Conservation (phyloP, 2,888 invertebrate genomes). For the Philonicus albiceps region DNA sequence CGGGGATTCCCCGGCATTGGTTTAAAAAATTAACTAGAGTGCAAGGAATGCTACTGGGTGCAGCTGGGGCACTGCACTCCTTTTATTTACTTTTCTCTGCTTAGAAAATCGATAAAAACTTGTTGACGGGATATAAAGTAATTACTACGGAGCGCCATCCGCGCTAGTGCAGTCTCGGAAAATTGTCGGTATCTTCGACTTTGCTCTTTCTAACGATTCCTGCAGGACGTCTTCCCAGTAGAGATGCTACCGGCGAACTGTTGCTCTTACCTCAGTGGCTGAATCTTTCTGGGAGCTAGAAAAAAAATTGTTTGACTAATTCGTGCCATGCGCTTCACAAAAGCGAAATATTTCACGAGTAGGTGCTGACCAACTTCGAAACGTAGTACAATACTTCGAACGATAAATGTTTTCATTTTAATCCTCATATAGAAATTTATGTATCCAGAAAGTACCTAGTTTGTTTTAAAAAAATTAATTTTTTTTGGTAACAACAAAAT, state of each 20-base stretch:
- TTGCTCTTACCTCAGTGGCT: background rate
- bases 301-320: background rate
- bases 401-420: background rate
- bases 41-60: background rate
- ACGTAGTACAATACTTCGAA: background rate
- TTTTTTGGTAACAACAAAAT: background rate
- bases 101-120: constrained; percentile 21
- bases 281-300: background rate
- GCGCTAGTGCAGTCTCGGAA: background rate
- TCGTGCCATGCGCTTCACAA: background rate
- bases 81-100: background rate
- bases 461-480: background rate
- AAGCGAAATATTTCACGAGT: background rate
- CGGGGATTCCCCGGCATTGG: background rate
- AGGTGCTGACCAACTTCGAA: constrained; percentile 1
- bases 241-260: constrained; percentile 18
- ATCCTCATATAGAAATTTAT: background rate
- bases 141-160: background rate
- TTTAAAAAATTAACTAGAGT: background rate
- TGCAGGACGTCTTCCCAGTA: background rate
- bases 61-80: background rate
- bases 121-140: constrained; percentile 14
- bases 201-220: background rate
- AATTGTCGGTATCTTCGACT: background rate
- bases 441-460: background rate